These are phyloP conservation scores for Ptilorrhoa leucosticta DNA, from an alignment of 2,113 vertebrate genomes.

Conservation along the genomic window DNA sequence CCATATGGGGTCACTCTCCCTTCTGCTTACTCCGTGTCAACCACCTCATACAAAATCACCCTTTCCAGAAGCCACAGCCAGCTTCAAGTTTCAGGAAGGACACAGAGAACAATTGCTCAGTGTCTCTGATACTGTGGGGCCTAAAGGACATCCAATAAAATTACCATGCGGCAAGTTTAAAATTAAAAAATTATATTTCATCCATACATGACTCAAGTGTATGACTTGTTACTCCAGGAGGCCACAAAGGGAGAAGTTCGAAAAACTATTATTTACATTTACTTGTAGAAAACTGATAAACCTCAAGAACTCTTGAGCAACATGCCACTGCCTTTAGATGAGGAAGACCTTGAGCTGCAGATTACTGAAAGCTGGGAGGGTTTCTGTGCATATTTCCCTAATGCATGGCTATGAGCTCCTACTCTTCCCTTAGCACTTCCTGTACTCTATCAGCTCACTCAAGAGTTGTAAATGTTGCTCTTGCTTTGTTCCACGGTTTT, in stretches of 20 bases:
- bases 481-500: not conserved
- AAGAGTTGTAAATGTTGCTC: not conserved
- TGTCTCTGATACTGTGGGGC: not conserved
- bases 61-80: not conserved
- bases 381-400: not conserved
- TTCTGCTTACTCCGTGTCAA: not conserved
- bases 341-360: not conserved
- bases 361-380: not conserved
- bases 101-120: not conserved
- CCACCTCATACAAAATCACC: not conserved
- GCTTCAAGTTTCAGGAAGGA: not conserved
- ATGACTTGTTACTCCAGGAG: not conserved
- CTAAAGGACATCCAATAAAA: not conserved
- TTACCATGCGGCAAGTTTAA: not conserved
- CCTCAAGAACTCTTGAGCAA: not conserved
- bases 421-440: not conserved
- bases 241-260: not conserved
- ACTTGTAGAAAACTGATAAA: not conserved
- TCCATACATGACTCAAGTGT: not conserved
- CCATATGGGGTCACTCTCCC: not conserved
- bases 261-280: not conserved
- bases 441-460: rapidly evolving
- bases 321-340: not conserved
- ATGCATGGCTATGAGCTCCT: not conserved
- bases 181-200: not conserved